Evolutionary conservation across 2,113 vertebrate species (phyloP).

Genomic region (Halichoerus grypus): DNA sequence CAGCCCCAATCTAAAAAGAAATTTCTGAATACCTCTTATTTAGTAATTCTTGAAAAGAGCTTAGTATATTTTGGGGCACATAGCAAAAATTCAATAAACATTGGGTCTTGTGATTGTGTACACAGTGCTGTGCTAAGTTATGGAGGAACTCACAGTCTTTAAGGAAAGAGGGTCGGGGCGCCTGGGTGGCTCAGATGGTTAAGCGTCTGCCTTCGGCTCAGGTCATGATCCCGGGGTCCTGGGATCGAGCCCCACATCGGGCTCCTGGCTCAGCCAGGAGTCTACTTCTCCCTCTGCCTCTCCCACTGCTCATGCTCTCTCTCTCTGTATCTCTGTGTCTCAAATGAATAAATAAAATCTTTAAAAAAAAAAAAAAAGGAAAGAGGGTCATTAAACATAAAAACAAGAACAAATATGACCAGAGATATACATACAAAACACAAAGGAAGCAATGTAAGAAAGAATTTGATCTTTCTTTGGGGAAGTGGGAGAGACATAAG

Average conservation of each 20-base stretch:
- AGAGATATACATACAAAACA: not conserved
- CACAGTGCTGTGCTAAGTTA: not conserved
- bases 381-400: not conserved
- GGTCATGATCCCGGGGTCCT: no score
- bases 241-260: no score
- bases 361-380: not conserved
- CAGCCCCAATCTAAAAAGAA: not conserved
- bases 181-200: no score
- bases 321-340: no score
- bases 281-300: no score
- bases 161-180: not conserved
- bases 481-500: not conserved
- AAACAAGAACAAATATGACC: not conserved
- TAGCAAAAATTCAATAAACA: not conserved
- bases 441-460: not conserved
- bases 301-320: no score
- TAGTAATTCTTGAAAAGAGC: not conserved
- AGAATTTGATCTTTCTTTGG: not conserved
- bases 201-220: no score
- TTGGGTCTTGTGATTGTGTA: accelerated
- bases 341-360: no score
- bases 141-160: not conserved
- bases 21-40: not conserved
- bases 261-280: no score
- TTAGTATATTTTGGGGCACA: not conserved